Conservation (phyloP, 1,140 invertebrate genomes). For the Heliconius himera region DNA sequence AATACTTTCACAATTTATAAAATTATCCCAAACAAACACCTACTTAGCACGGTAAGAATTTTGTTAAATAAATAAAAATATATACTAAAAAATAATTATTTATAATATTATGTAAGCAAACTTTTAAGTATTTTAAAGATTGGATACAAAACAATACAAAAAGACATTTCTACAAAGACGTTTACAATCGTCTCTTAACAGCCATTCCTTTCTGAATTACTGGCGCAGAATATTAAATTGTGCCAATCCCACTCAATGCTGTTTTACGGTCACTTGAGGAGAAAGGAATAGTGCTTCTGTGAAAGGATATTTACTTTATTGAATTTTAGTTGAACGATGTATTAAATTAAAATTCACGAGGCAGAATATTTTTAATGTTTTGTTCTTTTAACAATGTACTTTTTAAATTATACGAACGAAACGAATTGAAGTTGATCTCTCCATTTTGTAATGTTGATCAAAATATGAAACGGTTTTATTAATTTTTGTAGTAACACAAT, state of each 20-base stretch:
- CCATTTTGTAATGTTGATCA: not conserved
- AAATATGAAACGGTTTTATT: too few relatives aligned
- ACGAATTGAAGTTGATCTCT: not conserved
- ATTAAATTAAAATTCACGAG: not conserved
- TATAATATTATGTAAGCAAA: not conserved
- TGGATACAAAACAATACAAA: not conserved
- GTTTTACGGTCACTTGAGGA: slow-evolving; percentile 31
- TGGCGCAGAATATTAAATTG: slow-evolving; percentile 20
- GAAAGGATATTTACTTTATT: slow-evolving; percentile 17
- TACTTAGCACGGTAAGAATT: too few relatives aligned
- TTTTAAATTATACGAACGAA: too few relatives aligned
- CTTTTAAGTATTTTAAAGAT: not conserved
- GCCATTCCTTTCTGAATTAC: not conserved
- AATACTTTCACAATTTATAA: too few relatives aligned
- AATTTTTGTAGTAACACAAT: too few relatives aligned
- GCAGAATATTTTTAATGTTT: not conserved
- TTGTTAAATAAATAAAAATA: too few relatives aligned
- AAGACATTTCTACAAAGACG: not conserved
- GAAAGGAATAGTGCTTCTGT: slow-evolving; percentile 8
- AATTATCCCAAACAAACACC: too few relatives aligned
- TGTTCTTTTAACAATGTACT: not conserved
- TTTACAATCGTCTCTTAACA: slow-evolving; percentile 9
- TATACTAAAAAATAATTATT: too few relatives aligned
- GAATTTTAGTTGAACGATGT: slow-evolving; percentile 13
- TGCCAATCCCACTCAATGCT: slow-evolving; percentile 26